phyloP scores from a whole-genome alignment of 2,797 vertebrate genomes.

The Leontocebus nigricollis region DNA sequence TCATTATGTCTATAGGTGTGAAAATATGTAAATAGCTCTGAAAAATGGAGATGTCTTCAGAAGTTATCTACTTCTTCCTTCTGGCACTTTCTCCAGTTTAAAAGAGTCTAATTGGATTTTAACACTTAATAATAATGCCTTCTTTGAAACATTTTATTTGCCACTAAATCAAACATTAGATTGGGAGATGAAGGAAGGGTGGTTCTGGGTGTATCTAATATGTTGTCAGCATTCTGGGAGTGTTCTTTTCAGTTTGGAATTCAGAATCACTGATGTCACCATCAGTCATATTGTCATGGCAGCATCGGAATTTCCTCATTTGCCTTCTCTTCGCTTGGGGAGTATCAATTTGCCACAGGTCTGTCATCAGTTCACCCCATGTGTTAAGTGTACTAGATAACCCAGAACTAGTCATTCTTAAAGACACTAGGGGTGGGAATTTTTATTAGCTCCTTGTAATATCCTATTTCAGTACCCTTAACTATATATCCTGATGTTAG shows the following conservation, averaged over 20 bases:
- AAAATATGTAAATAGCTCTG: not conserved
- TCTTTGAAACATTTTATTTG: slow-evolving; percentile 21
- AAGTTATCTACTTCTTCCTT: not conserved
- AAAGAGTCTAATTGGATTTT: slow-evolving; percentile 30
- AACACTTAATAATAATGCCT: slow-evolving; percentile 36
- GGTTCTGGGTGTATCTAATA: slow-evolving; percentile 32
- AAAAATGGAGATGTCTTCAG: not conserved
- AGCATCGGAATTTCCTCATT: slow-evolving; percentile 72
- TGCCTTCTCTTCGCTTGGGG: slow-evolving; percentile 52
- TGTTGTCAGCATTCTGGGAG: slow-evolving; percentile 49
- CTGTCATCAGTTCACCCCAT: slow-evolving; percentile 46
- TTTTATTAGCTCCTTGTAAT: slow-evolving; percentile 41
- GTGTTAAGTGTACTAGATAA: slow-evolving; percentile 61
- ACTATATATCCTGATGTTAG: slow-evolving; percentile 30
- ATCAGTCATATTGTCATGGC: slow-evolving; percentile 74
- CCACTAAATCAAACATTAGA: not conserved
- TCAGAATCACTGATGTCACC: slow-evolving; percentile 75
- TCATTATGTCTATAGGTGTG: not conserved
- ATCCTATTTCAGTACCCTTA: slow-evolving; percentile 15
- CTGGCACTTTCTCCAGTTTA: not conserved
- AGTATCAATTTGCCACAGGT: slow-evolving; percentile 73
- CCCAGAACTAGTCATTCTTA: slow-evolving; percentile 49
- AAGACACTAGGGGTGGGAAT: slow-evolving; percentile 10
- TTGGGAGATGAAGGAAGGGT: not conserved
- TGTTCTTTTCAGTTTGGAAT: slow-evolving; percentile 68